These are phyloP conservation scores for Heloderma charlesbogerti DNA, from an alignment of 2,113 vertebrate species.

Conservation along the genomic window DNA sequence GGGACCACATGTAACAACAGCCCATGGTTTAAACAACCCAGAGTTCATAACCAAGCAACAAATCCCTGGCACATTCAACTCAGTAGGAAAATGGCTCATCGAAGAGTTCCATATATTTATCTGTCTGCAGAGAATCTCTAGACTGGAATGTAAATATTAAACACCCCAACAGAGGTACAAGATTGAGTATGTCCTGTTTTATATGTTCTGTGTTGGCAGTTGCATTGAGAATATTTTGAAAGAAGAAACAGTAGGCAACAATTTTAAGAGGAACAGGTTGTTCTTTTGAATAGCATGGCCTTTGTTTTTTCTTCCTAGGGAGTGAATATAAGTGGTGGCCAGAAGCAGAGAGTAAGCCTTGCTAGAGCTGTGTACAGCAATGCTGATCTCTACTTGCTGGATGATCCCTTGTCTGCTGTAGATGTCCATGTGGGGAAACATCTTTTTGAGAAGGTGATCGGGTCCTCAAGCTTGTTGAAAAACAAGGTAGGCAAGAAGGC, in stretches of 20 bases:
- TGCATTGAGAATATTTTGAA: not conserved
- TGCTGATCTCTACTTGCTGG: slow-evolving; percentile 83
- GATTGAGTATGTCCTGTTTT: not conserved
- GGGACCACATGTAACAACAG: no score
- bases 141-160: not conserved
- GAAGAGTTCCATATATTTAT: not conserved
- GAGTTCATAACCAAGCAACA: no score
- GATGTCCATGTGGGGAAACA: slow-evolving; percentile 87
- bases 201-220: not conserved
- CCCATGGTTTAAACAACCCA: no score
- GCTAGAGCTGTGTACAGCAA: slow-evolving; percentile 83
- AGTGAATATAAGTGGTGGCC: slow-evolving; percentile 85
- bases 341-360: slow-evolving; percentile 87
- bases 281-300: not conserved
- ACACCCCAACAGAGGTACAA: not conserved
- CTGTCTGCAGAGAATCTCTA: not conserved
- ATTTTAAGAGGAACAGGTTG: not conserved
- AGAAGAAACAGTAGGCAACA: not conserved
- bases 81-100: not conserved
- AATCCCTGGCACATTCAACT: not conserved
- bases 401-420: slow-evolving; percentile 86
- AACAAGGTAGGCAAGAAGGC: slow-evolving; percentile 74
- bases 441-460: slow-evolving; percentile 85
- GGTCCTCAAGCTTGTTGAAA: slow-evolving; percentile 82
- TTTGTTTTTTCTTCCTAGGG: slow-evolving; percentile 68